Conservation (phyloP, 2,888 invertebrate genomes). For the Drosophila maculinotata region DNA sequence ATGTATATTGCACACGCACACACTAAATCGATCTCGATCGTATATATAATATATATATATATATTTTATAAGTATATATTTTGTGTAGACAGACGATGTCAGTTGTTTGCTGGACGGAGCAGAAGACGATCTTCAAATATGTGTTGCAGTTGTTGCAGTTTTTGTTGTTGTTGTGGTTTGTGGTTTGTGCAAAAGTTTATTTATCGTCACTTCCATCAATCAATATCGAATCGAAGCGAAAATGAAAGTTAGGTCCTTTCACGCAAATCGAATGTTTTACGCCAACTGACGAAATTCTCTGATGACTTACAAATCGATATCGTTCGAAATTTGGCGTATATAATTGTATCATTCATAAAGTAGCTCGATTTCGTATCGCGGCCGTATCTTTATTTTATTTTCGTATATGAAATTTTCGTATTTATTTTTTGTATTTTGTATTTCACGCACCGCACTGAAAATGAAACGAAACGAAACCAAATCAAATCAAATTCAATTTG, state of each 20-base stretch:
- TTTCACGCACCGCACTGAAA: slow-evolving; percentile 25
- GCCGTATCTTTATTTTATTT: slow-evolving; percentile 3
- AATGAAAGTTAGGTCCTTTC: slow-evolving; percentile 57
- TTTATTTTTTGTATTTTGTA: slow-evolving; percentile 1
- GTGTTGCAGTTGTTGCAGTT: slow-evolving; percentile 42
- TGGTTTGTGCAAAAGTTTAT: slow-evolving; percentile 49
- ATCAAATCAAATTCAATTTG: slow-evolving; percentile 44
- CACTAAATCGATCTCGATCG: slow-evolving; percentile 57
- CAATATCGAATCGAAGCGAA: slow-evolving; percentile 7
- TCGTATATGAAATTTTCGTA: slow-evolving; percentile 1
- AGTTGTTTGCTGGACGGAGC: slow-evolving; percentile 64
- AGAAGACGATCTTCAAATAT: slow-evolving; percentile 33
- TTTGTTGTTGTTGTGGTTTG: slow-evolving; percentile 22
- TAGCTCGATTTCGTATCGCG: slow-evolving; percentile 22
- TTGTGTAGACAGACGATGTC: slow-evolving; percentile 71
- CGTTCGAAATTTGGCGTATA: slow-evolving; percentile 6
- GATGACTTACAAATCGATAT: slow-evolving; percentile 20
- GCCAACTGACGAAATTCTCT: slow-evolving; percentile 39
- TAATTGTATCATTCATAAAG: slow-evolving; percentile 43
- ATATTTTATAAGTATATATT: slow-evolving; percentile 42
- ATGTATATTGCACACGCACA: slow-evolving; percentile 56
- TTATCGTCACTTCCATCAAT: slow-evolving; percentile 29
- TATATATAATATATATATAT: slow-evolving; percentile 30
- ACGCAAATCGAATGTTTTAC: slow-evolving; percentile 14
- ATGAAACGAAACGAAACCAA: slow-evolving; percentile 19